These are phyloP conservation scores for Arnoldichthys spilopterus DNA, from an alignment of 2,797 vertebrate species.

Conservation along the genomic window DNA sequence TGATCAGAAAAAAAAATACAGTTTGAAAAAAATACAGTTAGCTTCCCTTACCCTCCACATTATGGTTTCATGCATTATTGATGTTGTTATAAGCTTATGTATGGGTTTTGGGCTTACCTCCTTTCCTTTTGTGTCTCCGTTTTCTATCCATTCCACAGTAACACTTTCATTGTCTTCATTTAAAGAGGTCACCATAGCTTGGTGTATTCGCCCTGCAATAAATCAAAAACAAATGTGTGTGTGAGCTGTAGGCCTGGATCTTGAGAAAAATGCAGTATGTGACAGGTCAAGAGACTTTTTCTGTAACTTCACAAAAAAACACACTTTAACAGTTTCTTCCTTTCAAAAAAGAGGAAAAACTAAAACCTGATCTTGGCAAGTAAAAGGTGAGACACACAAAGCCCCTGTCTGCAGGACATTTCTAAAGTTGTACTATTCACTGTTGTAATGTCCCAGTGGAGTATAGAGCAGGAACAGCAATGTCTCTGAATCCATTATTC, in stretches of 20 bases:
- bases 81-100: conserved; percentile 49
- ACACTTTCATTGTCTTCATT: conserved; percentile 97
- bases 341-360: background rate
- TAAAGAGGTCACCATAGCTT: conserved; percentile 97
- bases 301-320: background rate
- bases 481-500: conserved; percentile 47
- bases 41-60: conserved; percentile 26
- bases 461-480: conserved; percentile 33
- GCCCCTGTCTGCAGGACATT: conserved; percentile 1
- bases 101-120: conserved; percentile 81
- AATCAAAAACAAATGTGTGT: conserved; percentile 34
- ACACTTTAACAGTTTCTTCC: background rate
- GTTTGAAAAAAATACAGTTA: background rate
- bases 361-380: conserved; percentile 7
- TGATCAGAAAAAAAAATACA: background rate
- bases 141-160: conserved; percentile 99
- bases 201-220: conserved; percentile 91
- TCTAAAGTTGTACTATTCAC: conserved; percentile 20
- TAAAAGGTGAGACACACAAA: background rate
- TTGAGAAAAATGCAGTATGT: background rate
- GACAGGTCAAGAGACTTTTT: background rate
- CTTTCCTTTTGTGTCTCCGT: conserved; percentile 98
- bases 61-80: conserved; percentile 65
- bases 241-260: background rate
- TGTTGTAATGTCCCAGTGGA: conserved; percentile 9